phyloP scores from a whole-genome alignment of 2,113 vertebrate species.

The Micronycteris hirsuta region DNA sequence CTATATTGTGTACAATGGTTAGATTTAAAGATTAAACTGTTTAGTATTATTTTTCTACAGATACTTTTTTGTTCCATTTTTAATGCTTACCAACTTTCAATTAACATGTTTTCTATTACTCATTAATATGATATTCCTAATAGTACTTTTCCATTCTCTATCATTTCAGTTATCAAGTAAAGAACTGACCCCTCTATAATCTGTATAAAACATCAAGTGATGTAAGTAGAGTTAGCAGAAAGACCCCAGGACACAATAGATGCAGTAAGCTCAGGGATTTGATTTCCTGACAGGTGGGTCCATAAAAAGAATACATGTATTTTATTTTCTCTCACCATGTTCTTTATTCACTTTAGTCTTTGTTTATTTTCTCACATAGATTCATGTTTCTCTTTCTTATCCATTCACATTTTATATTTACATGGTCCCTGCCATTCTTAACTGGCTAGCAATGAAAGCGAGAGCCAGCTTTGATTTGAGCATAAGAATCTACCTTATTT shows the following conservation, averaged over 20 bases:
- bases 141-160: conserved; percentile 15
- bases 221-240: background rate
- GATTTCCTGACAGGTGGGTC: background rate
- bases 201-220: background rate
- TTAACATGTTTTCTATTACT: conserved; percentile 8
- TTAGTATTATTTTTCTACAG: background rate
- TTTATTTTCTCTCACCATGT: background rate
- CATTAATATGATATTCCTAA: conserved; percentile 13
- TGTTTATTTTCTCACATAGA: background rate
- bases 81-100: background rate
- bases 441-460: background rate
- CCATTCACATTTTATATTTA: background rate
- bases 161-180: conserved; percentile 9
- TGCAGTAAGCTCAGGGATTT: background rate
- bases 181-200: background rate
- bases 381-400: background rate
- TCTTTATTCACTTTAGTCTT: background rate
- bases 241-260: background rate
- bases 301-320: background rate
- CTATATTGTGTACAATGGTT: background rate
- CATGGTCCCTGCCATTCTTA: background rate
- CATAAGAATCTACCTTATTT: background rate
- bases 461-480: background rate
- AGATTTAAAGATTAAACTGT: conserved; percentile 13
- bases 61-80: background rate